Conservation (phyloP, 2,797 vertebrate genomes). For the Lophotriccus pileatus region DNA sequence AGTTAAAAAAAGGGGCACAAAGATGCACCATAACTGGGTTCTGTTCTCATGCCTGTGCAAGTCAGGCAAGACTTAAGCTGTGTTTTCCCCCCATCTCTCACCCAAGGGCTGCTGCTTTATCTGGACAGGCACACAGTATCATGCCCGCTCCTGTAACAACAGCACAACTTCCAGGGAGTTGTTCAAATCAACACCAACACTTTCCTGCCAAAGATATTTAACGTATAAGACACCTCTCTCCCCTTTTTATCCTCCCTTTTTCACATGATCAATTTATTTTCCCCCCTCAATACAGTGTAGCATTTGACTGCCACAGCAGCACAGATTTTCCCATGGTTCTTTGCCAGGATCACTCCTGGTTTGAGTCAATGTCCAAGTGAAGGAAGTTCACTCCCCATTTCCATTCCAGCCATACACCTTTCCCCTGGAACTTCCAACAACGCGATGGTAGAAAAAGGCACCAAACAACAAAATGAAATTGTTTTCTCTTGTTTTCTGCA, state of each 20-base stretch:
- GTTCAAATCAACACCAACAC: not conserved
- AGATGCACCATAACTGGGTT: not conserved
- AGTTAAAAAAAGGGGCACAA: not conserved
- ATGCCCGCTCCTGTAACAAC: not conserved
- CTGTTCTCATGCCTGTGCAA: accelerated
- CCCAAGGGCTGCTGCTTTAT: not conserved
- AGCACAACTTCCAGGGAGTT: not conserved
- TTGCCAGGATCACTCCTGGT: not conserved
- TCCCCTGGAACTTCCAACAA: not conserved
- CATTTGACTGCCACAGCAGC: not conserved
- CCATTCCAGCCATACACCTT: not conserved
- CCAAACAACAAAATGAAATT: not conserved
- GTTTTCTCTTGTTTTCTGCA: not conserved
- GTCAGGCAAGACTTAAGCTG: not conserved
- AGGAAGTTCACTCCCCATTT: not conserved
- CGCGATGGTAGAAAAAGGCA: not conserved
- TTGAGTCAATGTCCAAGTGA: not conserved
- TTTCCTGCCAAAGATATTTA: not conserved
- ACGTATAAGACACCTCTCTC: not conserved
- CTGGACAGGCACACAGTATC: not conserved
- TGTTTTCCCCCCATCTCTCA: not conserved
- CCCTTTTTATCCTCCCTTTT: not conserved
- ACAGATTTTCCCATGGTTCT: not conserved
- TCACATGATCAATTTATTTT: not conserved
- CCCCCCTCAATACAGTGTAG: accelerated